Evolutionary conservation across 2,888 invertebrate genomes (phyloP).

Genomic region (Philereme transversata): DNA sequence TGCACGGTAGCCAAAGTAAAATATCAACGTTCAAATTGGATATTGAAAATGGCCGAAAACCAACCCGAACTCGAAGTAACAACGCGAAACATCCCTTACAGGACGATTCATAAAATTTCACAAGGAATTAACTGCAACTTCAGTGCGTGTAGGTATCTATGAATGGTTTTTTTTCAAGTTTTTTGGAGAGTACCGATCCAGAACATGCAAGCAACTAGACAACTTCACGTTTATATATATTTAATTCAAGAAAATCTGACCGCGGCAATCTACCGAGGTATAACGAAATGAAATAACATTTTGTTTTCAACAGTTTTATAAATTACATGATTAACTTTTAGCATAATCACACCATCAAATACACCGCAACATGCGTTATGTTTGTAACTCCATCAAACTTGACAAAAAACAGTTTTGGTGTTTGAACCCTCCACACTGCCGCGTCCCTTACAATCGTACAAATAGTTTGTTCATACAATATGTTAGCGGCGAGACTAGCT

Average conservation of each 20-base stretch:
- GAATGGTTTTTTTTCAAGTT: conserved; percentile 58
- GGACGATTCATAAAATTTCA: not conserved
- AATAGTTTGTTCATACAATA: conserved; percentile 43
- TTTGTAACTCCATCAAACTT: conserved; percentile 25
- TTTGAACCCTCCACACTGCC: conserved; percentile 12
- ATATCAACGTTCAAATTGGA: not conserved
- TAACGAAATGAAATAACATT: conserved; percentile 33
- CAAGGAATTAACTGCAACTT: conserved; percentile 7
- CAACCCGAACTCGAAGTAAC: conserved; percentile 4
- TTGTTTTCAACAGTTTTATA: conserved; percentile 24
- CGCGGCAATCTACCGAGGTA: conserved; percentile 23
- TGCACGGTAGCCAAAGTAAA: not conserved
- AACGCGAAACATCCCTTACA: not conserved
- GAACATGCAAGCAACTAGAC: not conserved
- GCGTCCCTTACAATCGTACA: conserved; percentile 31
- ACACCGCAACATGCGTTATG: conserved; percentile 4
- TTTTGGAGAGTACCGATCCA: conserved; percentile 16
- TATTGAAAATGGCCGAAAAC: conserved; percentile 9
- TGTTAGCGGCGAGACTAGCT: conserved; percentile 42
- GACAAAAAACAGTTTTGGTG: conserved; percentile 27
- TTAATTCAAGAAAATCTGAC: not conserved
- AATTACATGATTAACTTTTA: conserved; percentile 22
- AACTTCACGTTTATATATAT: not conserved
- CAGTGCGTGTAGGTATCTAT: conserved; percentile 8
- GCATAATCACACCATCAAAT: too few species aligned